Percentiles rank a stretch among this genome's conserved stretches.
These are phyloP conservation scores for Cydia strobilella DNA, from an alignment of 1,140 invertebrate genomes.

Conservation along the genomic window DNA sequence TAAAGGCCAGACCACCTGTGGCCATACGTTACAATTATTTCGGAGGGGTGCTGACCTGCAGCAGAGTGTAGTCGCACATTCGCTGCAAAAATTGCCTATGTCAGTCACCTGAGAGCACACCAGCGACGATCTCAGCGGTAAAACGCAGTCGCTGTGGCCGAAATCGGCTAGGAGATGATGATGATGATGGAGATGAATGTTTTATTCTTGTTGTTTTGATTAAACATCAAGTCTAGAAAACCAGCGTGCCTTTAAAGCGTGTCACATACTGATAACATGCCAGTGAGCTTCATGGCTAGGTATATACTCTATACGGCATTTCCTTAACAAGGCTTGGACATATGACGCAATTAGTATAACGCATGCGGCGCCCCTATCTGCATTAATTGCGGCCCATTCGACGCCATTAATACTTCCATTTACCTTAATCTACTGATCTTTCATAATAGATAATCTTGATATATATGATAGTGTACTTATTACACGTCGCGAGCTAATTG, in stretches of 20 bases:
- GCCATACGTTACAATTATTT: too few species aligned
- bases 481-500: background rate
- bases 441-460: conserved; percentile 26
- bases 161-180: too few species aligned
- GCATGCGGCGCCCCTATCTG: conserved; percentile 24
- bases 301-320: background rate
- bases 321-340: conserved; percentile 19
- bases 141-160: too few species aligned
- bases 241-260: background rate
- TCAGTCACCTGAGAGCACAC: too few species aligned
- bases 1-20: too few species aligned
- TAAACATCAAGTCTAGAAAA: background rate
- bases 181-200: too few species aligned
- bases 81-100: too few species aligned
- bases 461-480: background rate
- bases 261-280: background rate
- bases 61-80: too few species aligned
- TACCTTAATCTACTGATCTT: conserved; percentile 22
- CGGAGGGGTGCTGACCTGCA: too few species aligned
- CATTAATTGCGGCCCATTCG: conserved; percentile 23
- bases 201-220: too few species aligned
- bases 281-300: background rate
- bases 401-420: conserved; percentile 9
- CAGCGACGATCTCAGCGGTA: too few species aligned
- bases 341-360: conserved; percentile 31